Evolutionary conservation across 2,797 vertebrate species (phyloP).

Genomic region (Siniperca undulata): DNA sequence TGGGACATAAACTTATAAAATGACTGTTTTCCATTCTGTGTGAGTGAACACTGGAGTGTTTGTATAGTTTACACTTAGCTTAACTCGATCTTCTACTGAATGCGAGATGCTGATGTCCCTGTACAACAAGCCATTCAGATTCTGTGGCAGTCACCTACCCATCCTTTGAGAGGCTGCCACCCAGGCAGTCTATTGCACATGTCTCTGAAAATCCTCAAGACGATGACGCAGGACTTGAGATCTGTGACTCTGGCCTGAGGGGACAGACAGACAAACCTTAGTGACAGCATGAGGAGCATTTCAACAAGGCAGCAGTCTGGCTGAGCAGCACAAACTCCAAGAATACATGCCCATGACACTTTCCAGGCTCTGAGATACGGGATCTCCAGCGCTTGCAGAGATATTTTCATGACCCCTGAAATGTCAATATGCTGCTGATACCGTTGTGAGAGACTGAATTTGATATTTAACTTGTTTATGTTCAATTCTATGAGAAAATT

Average conservation of each 20-base stretch:
- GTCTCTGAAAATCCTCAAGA: slow-evolving; percentile 93
- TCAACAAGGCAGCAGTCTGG: slow-evolving; percentile 22
- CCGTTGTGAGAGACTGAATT: background rate
- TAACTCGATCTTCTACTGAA: background rate
- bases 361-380: background rate
- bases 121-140: background rate
- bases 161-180: slow-evolving; percentile 94
- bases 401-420: background rate
- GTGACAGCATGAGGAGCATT: slow-evolving; percentile 25
- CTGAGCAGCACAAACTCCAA: background rate
- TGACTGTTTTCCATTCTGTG: no score
- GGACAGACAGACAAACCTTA: slow-evolving; percentile 42
- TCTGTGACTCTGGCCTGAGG: slow-evolving; percentile 94
- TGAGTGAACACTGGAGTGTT: background rate
- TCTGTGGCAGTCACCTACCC: slow-evolving; percentile 86
- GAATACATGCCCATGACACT: background rate
- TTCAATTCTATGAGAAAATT: background rate
- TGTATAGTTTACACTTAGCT: no score
- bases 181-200: slow-evolving; percentile 92
- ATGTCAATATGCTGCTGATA: background rate
- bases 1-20: background rate
- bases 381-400: background rate
- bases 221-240: slow-evolving; percentile 93
- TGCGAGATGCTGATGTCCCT: background rate
- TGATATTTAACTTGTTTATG: background rate